Evolutionary conservation across 2,888 invertebrate genomes (phyloP), one percentile per base, ranked within the genome.

Genomic region (Platypus cylindrus): DNA sequence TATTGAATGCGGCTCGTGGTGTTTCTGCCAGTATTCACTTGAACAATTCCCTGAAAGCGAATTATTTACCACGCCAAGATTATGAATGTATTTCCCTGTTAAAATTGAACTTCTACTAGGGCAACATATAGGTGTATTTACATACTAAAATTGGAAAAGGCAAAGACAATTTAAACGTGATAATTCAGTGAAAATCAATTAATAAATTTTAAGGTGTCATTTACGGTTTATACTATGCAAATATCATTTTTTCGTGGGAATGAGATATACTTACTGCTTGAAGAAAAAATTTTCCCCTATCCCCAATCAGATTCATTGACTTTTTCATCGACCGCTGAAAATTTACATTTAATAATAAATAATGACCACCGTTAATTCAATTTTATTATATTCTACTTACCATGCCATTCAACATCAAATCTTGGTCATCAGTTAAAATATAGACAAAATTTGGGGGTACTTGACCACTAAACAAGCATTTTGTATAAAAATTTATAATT

Each of bases 21-120:
- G 53, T 9, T 62, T 53, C 49, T 73, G 75, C 90, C 90, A 93
- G 5, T 58, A 34, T 0, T 42, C 30, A 17, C 78, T 72, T 45
- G 77, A 77, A 60, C 91, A 93, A 38, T 83, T 82, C 0, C 90
- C 91, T 9, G 56, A 52, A 1, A 78, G 20, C 0, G 84, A 79
- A 62, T 93, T 91, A 60, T 91, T 90, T 12, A 65, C 56, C 0
- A 81, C 81, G 7, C 62, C 57, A 52, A 84, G 82, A 60, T 90
- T 90, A 60, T 91, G 90, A 0, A 79, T 72, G 58, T 86, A 89
- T 41, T 73, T 67, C 0, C 91, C 91, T 0, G 85, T 85, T 14
- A 93, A 65, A 30, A 93, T 70, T 17, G 83, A 80, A 4, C 89
- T 78, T n/a, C 91, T 73, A 50, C 87, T 86, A 1, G 91, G 91